A percentile compares a stretch with the other conserved stretches of the same genome.
Conservation (phyloP, 1,140 invertebrate genomes). For the Ptiloglossa arizonensis region DNA sequence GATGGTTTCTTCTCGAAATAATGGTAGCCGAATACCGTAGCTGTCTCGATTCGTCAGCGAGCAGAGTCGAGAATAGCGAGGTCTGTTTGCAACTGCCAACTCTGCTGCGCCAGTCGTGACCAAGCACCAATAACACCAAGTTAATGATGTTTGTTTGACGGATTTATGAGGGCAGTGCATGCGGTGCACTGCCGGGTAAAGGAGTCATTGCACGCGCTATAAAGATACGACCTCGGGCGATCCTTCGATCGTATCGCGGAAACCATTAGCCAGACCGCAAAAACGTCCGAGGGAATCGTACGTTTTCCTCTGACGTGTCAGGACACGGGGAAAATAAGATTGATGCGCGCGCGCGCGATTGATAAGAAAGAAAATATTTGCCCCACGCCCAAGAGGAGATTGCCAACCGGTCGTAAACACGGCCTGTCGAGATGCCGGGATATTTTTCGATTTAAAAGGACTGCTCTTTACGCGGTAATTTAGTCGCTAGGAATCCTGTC, state of each 20-base stretch:
- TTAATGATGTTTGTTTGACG: constrained; percentile 73
- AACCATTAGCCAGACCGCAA: constrained; percentile 63
- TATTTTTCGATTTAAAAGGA: background rate
- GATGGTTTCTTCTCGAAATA: constrained; percentile 43
- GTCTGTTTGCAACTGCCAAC: constrained; percentile 58
- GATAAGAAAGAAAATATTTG: constrained; percentile 60
- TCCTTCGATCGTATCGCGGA: constrained; percentile 66
- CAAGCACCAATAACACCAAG: constrained; percentile 68
- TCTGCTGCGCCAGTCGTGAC: constrained; percentile 61
- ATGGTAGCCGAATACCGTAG: constrained; percentile 33
- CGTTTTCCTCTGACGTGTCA: constrained; percentile 32
- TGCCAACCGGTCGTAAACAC: constrained; percentile 31
- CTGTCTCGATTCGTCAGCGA: constrained; percentile 64
- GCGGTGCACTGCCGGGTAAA: constrained; percentile 55
- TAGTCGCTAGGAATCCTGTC: no score
- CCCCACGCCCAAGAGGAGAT: constrained; percentile 20
- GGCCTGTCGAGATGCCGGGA: no score
- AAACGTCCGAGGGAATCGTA: constrained; percentile 41
- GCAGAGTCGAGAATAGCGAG: constrained; percentile 58
- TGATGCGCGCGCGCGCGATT: constrained; percentile 54
- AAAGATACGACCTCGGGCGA: constrained; percentile 64
- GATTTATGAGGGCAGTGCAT: constrained; percentile 69
- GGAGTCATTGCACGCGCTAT: constrained; percentile 67
- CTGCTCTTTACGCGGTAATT: background rate
- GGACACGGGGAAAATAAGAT: constrained; percentile 48